Conservation (phyloP, 2,113 vertebrate species). For the Amazona vittata region DNA sequence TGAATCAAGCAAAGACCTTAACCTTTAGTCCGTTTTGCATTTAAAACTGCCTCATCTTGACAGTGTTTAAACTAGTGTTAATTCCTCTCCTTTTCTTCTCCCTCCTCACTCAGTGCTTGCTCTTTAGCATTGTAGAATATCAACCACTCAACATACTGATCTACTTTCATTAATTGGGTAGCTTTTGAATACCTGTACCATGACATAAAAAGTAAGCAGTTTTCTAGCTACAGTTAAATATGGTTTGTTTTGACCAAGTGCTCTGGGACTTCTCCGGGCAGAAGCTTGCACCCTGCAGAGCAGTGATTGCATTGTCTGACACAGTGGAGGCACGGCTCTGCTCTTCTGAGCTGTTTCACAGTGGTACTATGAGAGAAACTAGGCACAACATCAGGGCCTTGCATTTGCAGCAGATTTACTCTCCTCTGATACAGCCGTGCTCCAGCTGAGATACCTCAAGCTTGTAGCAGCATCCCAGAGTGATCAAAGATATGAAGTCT, state of each 20-base stretch:
- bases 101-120: not conserved
- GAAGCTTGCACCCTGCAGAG: not conserved
- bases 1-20: slow-evolving; percentile 67
- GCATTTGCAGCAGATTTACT: not conserved
- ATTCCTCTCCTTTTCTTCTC: not conserved
- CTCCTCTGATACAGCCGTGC: not conserved
- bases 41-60: slow-evolving; percentile 53
- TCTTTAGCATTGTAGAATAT: not conserved
- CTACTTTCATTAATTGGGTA: not conserved
- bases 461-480: not conserved
- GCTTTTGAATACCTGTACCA: not conserved
- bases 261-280: not conserved
- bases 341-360: not conserved
- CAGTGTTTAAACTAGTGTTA: slow-evolving; percentile 59
- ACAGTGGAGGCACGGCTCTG: not conserved
- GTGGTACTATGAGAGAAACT: not conserved
- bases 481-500: not conserved
- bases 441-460: not conserved
- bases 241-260: not conserved
- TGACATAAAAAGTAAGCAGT: rapidly evolving
- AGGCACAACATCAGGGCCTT: not conserved
- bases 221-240: not conserved
- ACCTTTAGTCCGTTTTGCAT: slow-evolving; percentile 60
- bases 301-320: not conserved
- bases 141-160: not conserved